phyloP scores from a whole-genome alignment of 2,113 vertebrate genomes.

The Antechinus flavipes region DNA sequence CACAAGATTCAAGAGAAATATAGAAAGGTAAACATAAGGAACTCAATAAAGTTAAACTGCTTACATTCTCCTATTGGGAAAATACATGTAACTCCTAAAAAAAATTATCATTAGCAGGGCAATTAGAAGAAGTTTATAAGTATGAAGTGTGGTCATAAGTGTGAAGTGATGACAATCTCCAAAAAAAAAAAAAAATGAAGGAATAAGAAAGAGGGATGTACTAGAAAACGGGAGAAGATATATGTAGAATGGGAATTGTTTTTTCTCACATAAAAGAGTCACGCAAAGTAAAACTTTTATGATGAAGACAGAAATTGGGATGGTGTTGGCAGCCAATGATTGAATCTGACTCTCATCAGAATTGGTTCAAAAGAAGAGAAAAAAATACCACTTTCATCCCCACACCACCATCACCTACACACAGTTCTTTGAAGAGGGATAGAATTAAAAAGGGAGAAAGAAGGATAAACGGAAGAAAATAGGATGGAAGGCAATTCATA shows the following conservation, averaged over 20 bases:
- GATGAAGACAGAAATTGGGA: not conserved
- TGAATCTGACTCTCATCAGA: not conserved
- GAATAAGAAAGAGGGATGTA: not conserved
- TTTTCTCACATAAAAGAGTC: not conserved
- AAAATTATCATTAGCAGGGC: too few species aligned
- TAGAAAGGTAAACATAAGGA: too few species aligned
- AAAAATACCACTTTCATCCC: too few species aligned
- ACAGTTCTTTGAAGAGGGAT: too few species aligned
- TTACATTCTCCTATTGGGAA: too few species aligned
- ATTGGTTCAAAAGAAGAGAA: not conserved
- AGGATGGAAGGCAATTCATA: too few species aligned
- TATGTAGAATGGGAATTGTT: not conserved
- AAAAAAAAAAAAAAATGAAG: not conserved
- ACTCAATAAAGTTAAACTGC: too few species aligned
- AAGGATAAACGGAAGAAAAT: not conserved
- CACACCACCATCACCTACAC: too few species aligned
- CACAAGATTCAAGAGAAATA: too few species aligned
- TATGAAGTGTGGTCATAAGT: not conserved
- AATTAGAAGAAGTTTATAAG: too few species aligned
- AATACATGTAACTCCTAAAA: not conserved
- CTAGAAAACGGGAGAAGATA: not conserved
- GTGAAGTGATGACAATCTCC: not conserved
- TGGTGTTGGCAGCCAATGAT: not conserved
- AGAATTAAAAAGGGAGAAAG: too few species aligned
- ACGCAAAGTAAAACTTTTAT: not conserved